Conservation (phyloP, 2,888 invertebrate species). For the Acholoe squamosa region DNA sequence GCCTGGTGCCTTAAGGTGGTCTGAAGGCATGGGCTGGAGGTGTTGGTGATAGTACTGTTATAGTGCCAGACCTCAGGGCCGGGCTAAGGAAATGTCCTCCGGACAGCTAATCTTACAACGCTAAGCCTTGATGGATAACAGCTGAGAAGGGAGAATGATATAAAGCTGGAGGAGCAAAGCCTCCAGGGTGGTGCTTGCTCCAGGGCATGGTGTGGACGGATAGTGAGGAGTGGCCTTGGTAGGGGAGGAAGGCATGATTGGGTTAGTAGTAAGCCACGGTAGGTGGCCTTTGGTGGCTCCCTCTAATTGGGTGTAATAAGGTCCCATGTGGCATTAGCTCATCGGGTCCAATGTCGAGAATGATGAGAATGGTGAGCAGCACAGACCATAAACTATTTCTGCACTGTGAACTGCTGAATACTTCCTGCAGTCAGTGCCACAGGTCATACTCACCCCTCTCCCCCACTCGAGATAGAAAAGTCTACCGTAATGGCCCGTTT, state of each 20-base stretch:
- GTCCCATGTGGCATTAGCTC: not conserved
- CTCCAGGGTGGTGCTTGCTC: not conserved
- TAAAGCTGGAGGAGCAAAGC: no score
- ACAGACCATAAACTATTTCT: no score
- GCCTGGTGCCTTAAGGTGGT: no score
- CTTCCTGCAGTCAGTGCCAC: no score
- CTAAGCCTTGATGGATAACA: conserved; percentile 16
- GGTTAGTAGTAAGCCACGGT: not conserved
- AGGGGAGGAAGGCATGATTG: not conserved
- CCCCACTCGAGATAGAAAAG: no score
- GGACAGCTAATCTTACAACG: not conserved
- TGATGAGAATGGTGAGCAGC: no score
- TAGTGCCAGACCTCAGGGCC: not conserved
- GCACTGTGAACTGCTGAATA: no score
- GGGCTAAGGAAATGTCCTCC: not conserved
- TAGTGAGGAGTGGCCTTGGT: not conserved
- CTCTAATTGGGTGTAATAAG: not conserved
- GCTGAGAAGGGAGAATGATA: not conserved
- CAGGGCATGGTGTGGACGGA: not conserved
- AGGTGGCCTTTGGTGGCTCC: not conserved
- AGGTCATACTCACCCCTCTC: no score
- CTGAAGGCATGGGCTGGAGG: no score
- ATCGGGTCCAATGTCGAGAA: not conserved
- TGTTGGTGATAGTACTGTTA: not conserved
- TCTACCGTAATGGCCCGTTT: no score